phyloP scores from a whole-genome alignment of 30 jellyfish, hydroid and myxozoan species.

The Catostylus mosaicus region DNA sequence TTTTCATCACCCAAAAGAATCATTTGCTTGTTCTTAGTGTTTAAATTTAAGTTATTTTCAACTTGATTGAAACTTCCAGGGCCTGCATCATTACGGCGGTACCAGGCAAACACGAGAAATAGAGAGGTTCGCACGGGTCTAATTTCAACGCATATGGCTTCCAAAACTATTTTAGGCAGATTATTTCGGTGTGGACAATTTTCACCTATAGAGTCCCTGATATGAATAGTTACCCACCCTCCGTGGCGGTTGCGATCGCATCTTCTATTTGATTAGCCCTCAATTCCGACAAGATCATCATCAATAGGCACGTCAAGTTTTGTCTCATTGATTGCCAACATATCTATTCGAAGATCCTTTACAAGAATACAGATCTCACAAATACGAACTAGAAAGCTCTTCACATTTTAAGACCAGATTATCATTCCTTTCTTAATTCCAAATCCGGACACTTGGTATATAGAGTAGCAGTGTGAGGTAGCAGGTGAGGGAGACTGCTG shows the following conservation, averaged over 20 bases:
- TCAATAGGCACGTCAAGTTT: background rate
- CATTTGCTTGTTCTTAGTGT: background rate
- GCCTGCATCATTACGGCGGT: background rate
- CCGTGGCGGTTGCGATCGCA: too few species aligned
- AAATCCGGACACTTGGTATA: background rate
- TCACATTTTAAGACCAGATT: constrained; percentile 1
- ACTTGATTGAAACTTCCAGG: background rate
- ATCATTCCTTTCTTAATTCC: background rate
- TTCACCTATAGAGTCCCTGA: constrained; percentile 3
- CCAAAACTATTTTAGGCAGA: background rate
- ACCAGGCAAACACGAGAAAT: constrained; percentile 3
- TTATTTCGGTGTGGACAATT: constrained; percentile 4
- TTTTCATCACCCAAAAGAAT: constrained; percentile 17
- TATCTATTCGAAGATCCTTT: constrained; percentile 22
- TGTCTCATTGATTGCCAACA: constrained; percentile 11
- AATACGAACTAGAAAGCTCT: background rate
- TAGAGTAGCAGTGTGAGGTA: background rate
- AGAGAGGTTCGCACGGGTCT: constrained; percentile 22
- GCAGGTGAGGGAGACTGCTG: background rate
- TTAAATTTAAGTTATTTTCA: background rate
- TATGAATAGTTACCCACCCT: background rate
- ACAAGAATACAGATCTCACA: constrained; percentile 18
- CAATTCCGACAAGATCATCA: constrained; percentile 7
- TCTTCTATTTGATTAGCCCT: background rate
- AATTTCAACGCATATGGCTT: background rate